Evolutionary conservation across 1,140 invertebrate genomes (phyloP), one percentile per base, ranked within the genome.

Genomic region (Drosophila mojavensis): DNA sequence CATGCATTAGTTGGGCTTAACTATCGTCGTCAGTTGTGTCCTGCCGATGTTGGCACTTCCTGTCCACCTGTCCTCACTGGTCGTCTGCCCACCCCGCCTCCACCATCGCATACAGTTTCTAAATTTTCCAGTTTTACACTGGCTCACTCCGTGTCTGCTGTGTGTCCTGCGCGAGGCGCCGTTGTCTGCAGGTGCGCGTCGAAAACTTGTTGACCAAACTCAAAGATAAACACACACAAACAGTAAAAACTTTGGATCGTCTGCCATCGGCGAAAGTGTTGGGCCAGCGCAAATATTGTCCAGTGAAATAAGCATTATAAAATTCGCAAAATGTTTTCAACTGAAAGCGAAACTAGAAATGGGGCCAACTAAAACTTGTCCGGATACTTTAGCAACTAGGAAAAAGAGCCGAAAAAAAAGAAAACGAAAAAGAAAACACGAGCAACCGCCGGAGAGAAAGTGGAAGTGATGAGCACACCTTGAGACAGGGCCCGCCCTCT

Each of bases 1-100:
- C 81, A 89, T 89, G 84, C 84, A 81, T 89, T 89, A 89, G 84
- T 84, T 79, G 80, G 67, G 85, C 84, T 89, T 89, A 89, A 83
- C 59, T 89, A 80, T 89, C 64, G 78, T 79, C 61, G 58, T 43
- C 69, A 66, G 58, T 69, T 50, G 48, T 64, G 64, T 68, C 51
- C 75, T 75, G 28, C 33, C 63, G 50, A 39, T 68, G 43, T 39
- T 39, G 26, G 51, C 30, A 28, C 15, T 50, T 54, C 17, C 53
- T 53, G 48, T 39, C 4, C n/a, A 17, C 28, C 26, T 66, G 43
- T n/a, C 39, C 15, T 17, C 15, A 6, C 7, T 47, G 11, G 47
- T 64, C 67, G 59, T 33, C 50, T 60, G 24, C 41, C 28, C 17
- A 17, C 17, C 20, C 3, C 20, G 20, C 20, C 20, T 24, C 3